Conservation (phyloP, 2,888 invertebrate genomes). For the Oligia fasciuncula region DNA sequence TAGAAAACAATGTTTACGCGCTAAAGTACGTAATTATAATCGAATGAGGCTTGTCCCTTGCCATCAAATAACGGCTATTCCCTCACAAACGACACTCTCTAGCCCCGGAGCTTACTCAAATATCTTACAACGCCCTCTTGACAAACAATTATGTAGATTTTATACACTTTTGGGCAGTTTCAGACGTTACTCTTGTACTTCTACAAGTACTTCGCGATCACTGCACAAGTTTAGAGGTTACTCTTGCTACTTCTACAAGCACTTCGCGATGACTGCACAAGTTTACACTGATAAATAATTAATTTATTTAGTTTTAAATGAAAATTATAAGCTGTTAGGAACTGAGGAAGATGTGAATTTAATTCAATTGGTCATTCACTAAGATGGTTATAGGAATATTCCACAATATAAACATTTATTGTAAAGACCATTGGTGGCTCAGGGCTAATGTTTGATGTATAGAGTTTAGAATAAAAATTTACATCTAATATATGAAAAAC, state of each 20-base stretch:
- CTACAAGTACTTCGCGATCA: slow-evolving; percentile 48
- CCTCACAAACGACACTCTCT: slow-evolving; percentile 47
- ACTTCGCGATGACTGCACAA: slow-evolving; percentile 47
- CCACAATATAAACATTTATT: neutral
- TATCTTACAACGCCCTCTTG: slow-evolving; percentile 61
- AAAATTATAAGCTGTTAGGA: slow-evolving; percentile 19
- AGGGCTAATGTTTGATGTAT: neutral
- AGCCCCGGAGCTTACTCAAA: slow-evolving; percentile 60
- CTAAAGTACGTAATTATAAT: slow-evolving; percentile 61
- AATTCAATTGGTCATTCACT: slow-evolving; percentile 5
- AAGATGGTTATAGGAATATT: neutral
- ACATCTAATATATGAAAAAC: neutral
- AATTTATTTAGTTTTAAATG: slow-evolving; percentile 54
- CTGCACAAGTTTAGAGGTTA: slow-evolving; percentile 49
- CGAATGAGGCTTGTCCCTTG: slow-evolving; percentile 54
- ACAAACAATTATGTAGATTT: slow-evolving; percentile 70
- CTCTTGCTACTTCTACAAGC: slow-evolving; percentile 53
- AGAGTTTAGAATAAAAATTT: neutral
- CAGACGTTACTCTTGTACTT: slow-evolving; percentile 53
- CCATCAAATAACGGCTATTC: slow-evolving; percentile 55
- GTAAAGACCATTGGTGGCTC: neutral
- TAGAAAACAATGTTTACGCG: slow-evolving; percentile 46
- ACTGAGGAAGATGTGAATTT: slow-evolving; percentile 14
- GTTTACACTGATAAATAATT: slow-evolving; percentile 57
- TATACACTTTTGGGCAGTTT: slow-evolving; percentile 61